A percentile compares a stretch with the other conserved stretches of the same genome.
Conservation (phyloP, 2,888 invertebrate genomes). For the Dicyrtoma fusca region DNA sequence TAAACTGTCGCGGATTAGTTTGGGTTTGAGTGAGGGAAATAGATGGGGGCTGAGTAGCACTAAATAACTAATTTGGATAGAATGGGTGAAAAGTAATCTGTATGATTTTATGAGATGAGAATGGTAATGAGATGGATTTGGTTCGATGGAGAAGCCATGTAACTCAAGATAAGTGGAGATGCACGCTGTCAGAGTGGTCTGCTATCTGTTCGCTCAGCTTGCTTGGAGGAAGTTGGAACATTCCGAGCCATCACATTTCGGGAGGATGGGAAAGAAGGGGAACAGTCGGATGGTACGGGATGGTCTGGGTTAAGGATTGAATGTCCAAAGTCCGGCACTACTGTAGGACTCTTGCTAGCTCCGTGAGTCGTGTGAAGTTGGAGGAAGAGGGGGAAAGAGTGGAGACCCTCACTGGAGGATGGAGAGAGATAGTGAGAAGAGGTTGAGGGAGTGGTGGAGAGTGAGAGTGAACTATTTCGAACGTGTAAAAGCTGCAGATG, state of each 20-base stretch:
- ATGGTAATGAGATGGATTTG: constrained; percentile 13
- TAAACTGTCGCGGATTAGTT: neutral
- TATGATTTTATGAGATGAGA: constrained; percentile 13
- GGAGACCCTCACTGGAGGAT: neutral
- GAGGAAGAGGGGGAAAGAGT: neutral
- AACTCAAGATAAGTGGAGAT: neutral
- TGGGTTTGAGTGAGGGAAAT: constrained; percentile 6
- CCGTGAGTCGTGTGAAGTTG: neutral
- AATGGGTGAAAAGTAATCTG: constrained; percentile 16
- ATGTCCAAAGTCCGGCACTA: too few species aligned
- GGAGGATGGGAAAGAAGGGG: neutral
- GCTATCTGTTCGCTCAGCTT: too few species aligned
- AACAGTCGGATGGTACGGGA: too few species aligned
- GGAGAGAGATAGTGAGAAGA: neutral
- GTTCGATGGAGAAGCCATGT: neutral
- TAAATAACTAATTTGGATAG: constrained; percentile 16
- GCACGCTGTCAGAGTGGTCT: too few species aligned
- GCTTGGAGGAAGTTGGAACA: too few species aligned
- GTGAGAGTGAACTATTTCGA: neutral
- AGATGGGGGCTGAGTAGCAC: neutral
- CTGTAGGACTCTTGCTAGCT: too few species aligned
- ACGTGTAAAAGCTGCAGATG: constrained; percentile 14
- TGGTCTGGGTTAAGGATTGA: too few species aligned
- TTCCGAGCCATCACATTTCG: neutral
- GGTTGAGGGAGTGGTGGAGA: neutral